These are phyloP conservation scores for Drosophila melanica DNA, from an alignment of 1,140 invertebrate genomes.

Conservation along the genomic window DNA sequence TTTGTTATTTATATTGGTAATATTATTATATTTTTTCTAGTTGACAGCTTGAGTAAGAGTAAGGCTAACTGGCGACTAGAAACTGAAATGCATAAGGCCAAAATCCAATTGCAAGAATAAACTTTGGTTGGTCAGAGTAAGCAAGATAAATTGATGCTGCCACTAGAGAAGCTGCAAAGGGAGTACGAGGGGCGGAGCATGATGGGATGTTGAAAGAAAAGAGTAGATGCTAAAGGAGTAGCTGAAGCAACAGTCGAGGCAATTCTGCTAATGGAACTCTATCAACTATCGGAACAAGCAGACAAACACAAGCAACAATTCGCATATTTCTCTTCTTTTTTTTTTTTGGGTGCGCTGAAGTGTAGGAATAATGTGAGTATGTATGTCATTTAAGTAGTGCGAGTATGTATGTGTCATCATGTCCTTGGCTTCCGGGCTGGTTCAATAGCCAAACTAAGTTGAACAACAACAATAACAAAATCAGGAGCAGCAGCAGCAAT, in stretches of 20 bases:
- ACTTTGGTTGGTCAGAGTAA: slow-evolving; percentile 18
- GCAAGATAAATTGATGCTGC: slow-evolving; percentile 66
- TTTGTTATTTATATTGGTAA: too few species aligned
- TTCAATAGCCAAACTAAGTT: slow-evolving; percentile 32
- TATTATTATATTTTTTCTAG: too few species aligned
- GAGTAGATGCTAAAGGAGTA: not conserved
- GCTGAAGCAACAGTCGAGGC: slow-evolving; percentile 42
- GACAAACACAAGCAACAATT: slow-evolving; percentile 14
- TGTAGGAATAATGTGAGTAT: slow-evolving; percentile 64
- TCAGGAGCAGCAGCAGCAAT: not conserved
- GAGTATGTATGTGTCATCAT: not conserved
- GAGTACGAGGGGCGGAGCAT: not conserved
- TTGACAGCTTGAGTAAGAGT: too few species aligned
- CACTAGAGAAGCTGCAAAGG: not conserved
- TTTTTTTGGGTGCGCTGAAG: slow-evolving; percentile 58
- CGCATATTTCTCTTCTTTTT: slow-evolving; percentile 12
- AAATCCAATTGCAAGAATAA: slow-evolving; percentile 68
- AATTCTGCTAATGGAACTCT: slow-evolving; percentile 71
- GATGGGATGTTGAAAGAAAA: not conserved
- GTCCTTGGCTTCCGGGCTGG: slow-evolving; percentile 29
- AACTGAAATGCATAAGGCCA: slow-evolving; percentile 44
- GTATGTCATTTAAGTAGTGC: slow-evolving; percentile 44
- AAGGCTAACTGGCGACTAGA: not conserved
- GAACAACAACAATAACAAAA: slow-evolving; percentile 25
- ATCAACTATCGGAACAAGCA: slow-evolving; percentile 40